Evolutionary conservation across 1,140 invertebrate genomes (phyloP), one percentile per base, ranked within the genome.

Genomic region (Pteromalus puparum): DNA sequence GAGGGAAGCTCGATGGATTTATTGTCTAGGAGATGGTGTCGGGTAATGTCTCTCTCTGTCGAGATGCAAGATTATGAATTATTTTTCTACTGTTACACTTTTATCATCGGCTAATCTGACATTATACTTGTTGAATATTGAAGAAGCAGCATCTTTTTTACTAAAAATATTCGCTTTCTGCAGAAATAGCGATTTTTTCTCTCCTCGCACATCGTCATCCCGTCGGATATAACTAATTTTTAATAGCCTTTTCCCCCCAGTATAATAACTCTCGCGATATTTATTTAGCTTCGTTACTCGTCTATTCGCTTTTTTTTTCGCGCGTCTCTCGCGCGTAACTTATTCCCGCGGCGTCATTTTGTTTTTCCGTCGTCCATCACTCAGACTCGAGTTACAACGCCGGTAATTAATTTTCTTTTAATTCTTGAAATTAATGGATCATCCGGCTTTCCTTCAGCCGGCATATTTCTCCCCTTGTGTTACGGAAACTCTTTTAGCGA

Each of bases 391-490:
- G 84, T 70, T 70, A 70, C 68, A 70, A 28, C 28, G 28, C 28
- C 26, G 68, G 84, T 88, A 89, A 89, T 89, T 89, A 89, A 88
- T 88, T 89, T 89, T 86, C 85, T 87, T 89, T 87, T 87, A 86
- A 88, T 88, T 87, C 83, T 68, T 65, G n/a, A 15, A 86, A 89
- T 87, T 88, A 88, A 89, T 88, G 88, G 83, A 88, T 88, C 85
- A 70, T 70, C 53, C 21, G 15, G 18, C 53, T 61, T 61, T 61
- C 53, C 2, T 61, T 61, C 53, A n/a, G 53, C 21, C 6, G 53
- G 53, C 18, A 21, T 61, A 61, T 61, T 61, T n/a, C 53, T n/a
- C 53, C 18, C 15, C 46, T 48, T 61, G 15, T 61, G 18, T 61
- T 61, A n/a, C 53, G 53, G 21, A 61, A 61, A 61, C 53, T 61